A percentile compares a stretch with the other conserved stretches of the same genome.
Evolutionary conservation across 2,113 vertebrate species (phyloP).

Genomic region (Caranx melampygus): DNA sequence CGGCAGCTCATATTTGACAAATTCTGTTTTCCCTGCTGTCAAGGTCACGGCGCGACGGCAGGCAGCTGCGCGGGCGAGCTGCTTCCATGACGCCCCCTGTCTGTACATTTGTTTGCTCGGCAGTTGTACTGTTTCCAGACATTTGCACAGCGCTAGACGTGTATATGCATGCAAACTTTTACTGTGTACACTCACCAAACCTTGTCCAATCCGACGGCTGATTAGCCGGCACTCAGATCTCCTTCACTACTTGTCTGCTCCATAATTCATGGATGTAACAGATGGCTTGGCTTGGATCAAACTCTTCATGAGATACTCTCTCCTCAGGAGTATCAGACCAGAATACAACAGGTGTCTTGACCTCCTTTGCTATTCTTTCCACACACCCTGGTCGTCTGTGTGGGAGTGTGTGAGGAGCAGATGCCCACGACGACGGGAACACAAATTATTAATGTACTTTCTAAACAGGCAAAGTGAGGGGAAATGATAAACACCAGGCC

Average conservation of each 20-base stretch:
- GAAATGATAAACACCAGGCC: neutral
- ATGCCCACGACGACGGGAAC: neutral
- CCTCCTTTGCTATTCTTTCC: neutral
- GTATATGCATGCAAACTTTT: neutral
- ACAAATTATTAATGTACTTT: conserved; percentile 32
- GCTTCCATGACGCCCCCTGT: neutral
- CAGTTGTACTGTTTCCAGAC: conserved; percentile 34
- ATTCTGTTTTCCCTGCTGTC: conserved; percentile 79
- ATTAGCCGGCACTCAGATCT: conserved; percentile 48
- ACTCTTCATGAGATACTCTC: conserved; percentile 10
- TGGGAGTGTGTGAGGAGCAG: conserved; percentile 2
- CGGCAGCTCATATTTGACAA: conserved; percentile 70
- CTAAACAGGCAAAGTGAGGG: neutral
- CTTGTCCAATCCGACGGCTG: conserved; percentile 53
- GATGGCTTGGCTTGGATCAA: conserved; percentile 38
- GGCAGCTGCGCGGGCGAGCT: conserved; percentile 59
- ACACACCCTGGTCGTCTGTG: neutral
- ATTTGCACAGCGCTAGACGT: conserved; percentile 2
- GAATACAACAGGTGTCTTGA: conserved; percentile 11
- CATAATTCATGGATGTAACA: conserved; percentile 64
- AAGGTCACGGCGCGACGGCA: conserved; percentile 43
- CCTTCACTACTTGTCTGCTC: conserved; percentile 26
- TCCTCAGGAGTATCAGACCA: conserved; percentile 29
- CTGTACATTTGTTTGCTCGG: conserved; percentile 16
- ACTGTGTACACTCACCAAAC: neutral